These are phyloP conservation scores for Podiceps cristatus DNA, from an alignment of 2,113 vertebrate genomes.

Conservation along the genomic window DNA sequence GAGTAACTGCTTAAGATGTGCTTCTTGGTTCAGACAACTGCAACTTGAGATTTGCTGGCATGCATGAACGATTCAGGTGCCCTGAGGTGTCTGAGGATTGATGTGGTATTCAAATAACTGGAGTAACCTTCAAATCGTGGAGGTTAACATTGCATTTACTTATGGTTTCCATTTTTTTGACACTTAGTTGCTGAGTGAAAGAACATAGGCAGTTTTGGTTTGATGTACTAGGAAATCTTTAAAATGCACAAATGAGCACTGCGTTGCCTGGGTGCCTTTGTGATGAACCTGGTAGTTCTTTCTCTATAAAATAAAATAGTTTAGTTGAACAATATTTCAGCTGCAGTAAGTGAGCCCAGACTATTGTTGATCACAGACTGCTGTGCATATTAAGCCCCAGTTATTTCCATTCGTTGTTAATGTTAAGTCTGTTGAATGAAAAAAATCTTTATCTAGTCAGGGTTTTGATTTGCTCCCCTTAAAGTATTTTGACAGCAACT, in stretches of 20 bases:
- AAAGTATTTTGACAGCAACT: background rate
- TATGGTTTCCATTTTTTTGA: slow-evolving; percentile 41
- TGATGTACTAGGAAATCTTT: background rate
- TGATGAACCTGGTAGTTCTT: background rate
- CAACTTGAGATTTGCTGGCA: background rate
- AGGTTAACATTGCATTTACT: slow-evolving; percentile 6
- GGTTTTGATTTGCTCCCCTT: background rate
- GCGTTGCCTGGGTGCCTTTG: background rate
- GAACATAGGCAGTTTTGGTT: background rate
- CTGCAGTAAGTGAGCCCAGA: background rate
- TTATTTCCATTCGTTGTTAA: background rate
- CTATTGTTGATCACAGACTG: background rate
- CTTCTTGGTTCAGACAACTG: background rate
- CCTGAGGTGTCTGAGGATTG: slow-evolving; percentile 20
- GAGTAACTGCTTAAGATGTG: slow-evolving; percentile 8
- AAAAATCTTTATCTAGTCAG: background rate
- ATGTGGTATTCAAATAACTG: slow-evolving; percentile 7
- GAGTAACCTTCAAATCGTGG: background rate
- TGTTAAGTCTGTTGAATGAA: background rate
- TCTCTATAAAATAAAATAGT: background rate
- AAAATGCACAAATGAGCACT: background rate
- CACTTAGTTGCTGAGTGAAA: background rate
- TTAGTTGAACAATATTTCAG: background rate
- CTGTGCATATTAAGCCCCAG: background rate
- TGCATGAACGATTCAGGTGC: slow-evolving; percentile 25